Base-by-base conservation (phyloP, 2,797 vertebrate genomes). In the Argya squamiceps region DNA sequence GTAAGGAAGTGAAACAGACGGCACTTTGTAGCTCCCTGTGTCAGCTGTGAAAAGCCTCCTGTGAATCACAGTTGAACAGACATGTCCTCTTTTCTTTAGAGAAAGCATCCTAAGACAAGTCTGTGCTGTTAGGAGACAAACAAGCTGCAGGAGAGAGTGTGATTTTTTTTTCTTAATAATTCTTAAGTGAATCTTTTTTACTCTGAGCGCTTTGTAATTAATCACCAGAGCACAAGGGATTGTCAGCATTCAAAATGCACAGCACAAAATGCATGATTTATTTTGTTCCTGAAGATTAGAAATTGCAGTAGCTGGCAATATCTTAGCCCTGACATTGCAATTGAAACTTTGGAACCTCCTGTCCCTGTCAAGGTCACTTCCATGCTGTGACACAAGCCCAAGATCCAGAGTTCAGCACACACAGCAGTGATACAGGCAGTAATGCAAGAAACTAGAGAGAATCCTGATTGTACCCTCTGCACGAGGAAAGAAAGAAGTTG, bases 341-440 rank as follows among this genome's bases (percentile, higher is more conserved):
- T 0, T 39, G 44, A 88, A 88, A 67, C 20, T 63, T 84, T 58
- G 81, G 49, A 89, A 77, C 4, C 27, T 89, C 15, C 29, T 80
- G 19, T 53, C 68, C 20, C 19, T 87, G 12, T 50, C 68, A 82
- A 75, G 70, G 50, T 73, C 36, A 47, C 12, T 55, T 93, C 39
- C 29, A n/a, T 0, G 1, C 44, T 76, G 49, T 0, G 3, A 32
- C 8, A 6, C 3, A 11, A 86, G 32, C 17, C 15, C 16, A 37
- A 24, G 37, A 62, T 21, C 27, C 60, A 29, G 78, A 74, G n/a
- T 32, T 79, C 15, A 12, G 59, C 21, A 26, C 7, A 19, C 0
- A 4, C 7, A 68, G 37, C 44, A 63, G 47, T 0, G 0, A 39
- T 60, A 43, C 0, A 8, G 64, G n/a, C 10, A 58, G 15, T 47